Conservation (phyloP, 1,140 invertebrate species). For the Papilio aristodemus region DNA sequence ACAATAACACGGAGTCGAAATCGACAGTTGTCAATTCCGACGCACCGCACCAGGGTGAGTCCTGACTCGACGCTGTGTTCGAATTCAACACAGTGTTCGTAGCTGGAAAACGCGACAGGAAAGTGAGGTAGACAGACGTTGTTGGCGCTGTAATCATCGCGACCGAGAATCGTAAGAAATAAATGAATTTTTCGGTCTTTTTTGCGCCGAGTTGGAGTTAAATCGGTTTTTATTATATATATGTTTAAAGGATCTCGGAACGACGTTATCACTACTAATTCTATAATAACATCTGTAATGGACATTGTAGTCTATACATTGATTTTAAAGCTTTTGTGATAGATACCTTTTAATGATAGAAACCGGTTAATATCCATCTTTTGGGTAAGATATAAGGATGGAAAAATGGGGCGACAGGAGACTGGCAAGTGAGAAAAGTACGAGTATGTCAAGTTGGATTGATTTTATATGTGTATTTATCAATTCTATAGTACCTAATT, state of each 20-base stretch:
- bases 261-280: conserved; percentile 50
- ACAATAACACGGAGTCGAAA: conserved; percentile 47
- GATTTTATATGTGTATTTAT: too few species aligned
- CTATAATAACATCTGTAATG: conserved; percentile 41
- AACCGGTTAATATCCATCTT: too few species aligned
- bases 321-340: background rate
- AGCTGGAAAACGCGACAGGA: conserved; percentile 53
- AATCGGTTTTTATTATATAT: conserved; percentile 71
- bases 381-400: too few species aligned
- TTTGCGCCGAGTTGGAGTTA: conserved; percentile 47
- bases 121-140: conserved; percentile 42
- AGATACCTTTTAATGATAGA: too few species aligned
- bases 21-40: conserved; percentile 45
- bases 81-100: conserved; percentile 30
- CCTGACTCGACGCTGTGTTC: background rate
- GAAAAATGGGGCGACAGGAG: too few species aligned
- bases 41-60: too few species aligned
- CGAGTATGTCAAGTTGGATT: too few species aligned
- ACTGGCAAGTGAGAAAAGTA: too few species aligned
- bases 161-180: conserved; percentile 68
- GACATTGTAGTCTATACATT: background rate
- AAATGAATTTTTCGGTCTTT: conserved; percentile 65
- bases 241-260: conserved; percentile 60
- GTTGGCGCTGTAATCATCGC: conserved; percentile 53
- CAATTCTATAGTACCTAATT: too few species aligned